phyloP scores from a whole-genome alignment of 2,797 vertebrate genomes.

The Helarctos malayanus region DNA sequence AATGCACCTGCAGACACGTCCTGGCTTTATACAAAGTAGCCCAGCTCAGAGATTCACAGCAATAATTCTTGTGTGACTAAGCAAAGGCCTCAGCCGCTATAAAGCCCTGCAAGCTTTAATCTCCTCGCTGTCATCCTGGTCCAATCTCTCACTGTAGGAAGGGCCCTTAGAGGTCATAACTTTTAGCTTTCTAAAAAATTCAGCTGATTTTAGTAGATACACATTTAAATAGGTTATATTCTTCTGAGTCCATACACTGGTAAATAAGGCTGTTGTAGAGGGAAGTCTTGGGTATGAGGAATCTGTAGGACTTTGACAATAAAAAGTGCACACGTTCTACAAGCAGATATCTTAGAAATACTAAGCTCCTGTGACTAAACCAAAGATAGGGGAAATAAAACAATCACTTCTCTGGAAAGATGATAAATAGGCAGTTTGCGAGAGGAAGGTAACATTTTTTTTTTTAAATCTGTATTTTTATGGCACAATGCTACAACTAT shows the following conservation, averaged over 20 bases:
- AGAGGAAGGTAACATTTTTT: not conserved
- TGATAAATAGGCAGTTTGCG: not conserved
- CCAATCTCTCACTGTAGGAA: not conserved
- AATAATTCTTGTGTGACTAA: slow-evolving; percentile 14
- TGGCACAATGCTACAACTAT: not conserved
- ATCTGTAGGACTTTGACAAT: slow-evolving; percentile 11
- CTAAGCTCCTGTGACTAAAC: not conserved
- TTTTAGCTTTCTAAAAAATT: slow-evolving; percentile 6
- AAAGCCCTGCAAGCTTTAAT: not conserved
- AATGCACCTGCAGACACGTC: not conserved
- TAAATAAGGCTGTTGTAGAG: not conserved
- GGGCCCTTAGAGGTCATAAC: not conserved
- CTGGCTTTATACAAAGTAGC: not conserved
- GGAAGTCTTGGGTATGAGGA: not conserved
- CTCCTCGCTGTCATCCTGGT: not conserved
- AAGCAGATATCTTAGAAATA: not conserved
- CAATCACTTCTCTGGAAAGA: not conserved
- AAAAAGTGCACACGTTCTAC: not conserved
- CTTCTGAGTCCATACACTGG: not conserved
- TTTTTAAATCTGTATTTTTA: slow-evolving; percentile 12
- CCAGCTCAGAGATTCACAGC: not conserved
- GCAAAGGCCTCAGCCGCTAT: not conserved
- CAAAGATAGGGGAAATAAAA: slow-evolving; percentile 21
- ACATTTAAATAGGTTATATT: not conserved
- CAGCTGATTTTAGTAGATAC: not conserved